Evolutionary conservation across 2,797 vertebrate genomes (phyloP), one percentile per base, ranked within the genome.

Genomic region (Enteromius anoplus): DNA sequence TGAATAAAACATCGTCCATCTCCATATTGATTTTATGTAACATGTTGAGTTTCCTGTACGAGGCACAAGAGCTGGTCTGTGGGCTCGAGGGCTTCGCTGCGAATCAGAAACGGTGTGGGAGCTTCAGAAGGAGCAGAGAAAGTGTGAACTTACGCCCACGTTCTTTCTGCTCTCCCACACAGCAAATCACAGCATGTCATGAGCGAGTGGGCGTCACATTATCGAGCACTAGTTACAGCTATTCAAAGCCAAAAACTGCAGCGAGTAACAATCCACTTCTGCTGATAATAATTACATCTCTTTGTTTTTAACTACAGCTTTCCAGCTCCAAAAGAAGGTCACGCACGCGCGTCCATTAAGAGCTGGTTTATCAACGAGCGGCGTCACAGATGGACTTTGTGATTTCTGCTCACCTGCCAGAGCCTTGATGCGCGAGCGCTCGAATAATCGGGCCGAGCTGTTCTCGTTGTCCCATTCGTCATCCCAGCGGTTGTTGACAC

Each of bases 401-500:
- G 17, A 75, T n/a, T 40, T 6, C 49, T 45, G 11, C 94, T 85
- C 90, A 99, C 97, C 97, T 92, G 97, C 97, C 49, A 99, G 91
- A 23, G 97, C 97, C 90, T 98, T 99, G 93, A 99, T 98, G 85
- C 97, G 96, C 3, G 97, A 99, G 77, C 97, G 95, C 86, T 99
- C 97, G 0, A 98, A 98, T 47, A 98, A 96, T 5, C 97, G 93
- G 0, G 97, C 97, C 0, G 97, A 99, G 87, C 97, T 99, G 93
- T 98, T 98, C 90, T 99, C 97, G 0, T 99, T 99, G 95, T 99
- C 97, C 97, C 97, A 98, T 5, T 99, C 97, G 0, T 96, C 94
- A 0, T 99, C 97, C 97, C 97, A 99, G 92, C 97, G 97, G 93
- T 98, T 98, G 95, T 98, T 98, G 88, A 98, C 96, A 5, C 91